Percentiles rank a stretch among this genome's conserved stretches.
phyloP scores from a whole-genome alignment of 2,797 vertebrate genomes.

The Leptatherina wallacei region DNA sequence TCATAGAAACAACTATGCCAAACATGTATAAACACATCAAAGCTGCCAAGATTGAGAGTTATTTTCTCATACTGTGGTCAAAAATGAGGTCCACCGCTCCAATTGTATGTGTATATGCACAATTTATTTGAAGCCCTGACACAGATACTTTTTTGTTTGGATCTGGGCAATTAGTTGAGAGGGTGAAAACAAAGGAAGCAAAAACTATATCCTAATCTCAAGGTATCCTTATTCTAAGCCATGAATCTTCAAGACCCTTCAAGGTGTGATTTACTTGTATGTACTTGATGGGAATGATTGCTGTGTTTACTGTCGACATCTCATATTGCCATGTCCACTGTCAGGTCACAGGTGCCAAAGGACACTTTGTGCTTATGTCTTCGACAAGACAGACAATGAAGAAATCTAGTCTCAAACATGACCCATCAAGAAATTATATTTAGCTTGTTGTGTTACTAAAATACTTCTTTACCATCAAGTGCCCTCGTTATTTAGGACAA shows the following conservation, averaged over 20 bases:
- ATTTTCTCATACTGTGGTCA: too few species aligned
- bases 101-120: too few species aligned
- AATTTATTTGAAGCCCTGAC: too few species aligned
- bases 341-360: neutral
- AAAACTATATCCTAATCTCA: neutral
- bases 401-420: neutral
- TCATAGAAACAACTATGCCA: too few species aligned
- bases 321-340: neutral
- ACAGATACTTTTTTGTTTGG: too few species aligned
- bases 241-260: neutral
- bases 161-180: too few species aligned
- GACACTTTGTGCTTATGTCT: neutral
- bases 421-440: neutral
- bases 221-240: neutral
- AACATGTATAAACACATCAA: too few species aligned
- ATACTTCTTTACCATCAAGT: neutral
- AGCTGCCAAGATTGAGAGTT: too few species aligned
- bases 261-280: too few species aligned
- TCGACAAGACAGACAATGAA: neutral
- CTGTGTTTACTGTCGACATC: neutral
- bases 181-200: too few species aligned
- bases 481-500: slow-evolving; percentile 4
- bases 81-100: too few species aligned
- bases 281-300: neutral
- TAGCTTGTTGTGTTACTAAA: neutral